These are phyloP conservation scores for Formica selysi DNA, from an alignment of 1,140 invertebrate species.

Conservation along the genomic window DNA sequence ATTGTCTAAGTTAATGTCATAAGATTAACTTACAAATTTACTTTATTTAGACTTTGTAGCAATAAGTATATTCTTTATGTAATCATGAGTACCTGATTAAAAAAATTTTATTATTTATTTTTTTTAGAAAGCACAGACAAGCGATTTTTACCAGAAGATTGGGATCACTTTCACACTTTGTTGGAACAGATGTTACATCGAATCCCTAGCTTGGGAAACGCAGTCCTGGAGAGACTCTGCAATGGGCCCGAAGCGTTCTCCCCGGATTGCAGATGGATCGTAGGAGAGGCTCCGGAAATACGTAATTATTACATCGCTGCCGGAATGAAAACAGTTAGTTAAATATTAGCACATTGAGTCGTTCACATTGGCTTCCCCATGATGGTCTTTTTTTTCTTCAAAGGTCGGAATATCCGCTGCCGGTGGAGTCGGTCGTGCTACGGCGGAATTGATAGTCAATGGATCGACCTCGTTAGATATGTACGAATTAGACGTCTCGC, in stretches of 20 bases:
- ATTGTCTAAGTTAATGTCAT: background rate
- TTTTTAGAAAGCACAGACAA: constrained; percentile 86
- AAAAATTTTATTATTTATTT: constrained; percentile 60
- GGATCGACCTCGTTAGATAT: constrained; percentile 94
- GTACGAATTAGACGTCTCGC: constrained; percentile 96
- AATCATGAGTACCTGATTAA: background rate
- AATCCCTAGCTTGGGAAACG: constrained; percentile 92
- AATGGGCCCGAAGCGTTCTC: constrained; percentile 98
- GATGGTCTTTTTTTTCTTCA: constrained; percentile 32
- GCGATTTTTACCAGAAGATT: constrained; percentile 92
- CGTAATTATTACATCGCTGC: constrained; percentile 98
- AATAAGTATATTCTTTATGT: background rate
- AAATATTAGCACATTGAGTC: background rate
- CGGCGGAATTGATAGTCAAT: constrained; percentile 95
- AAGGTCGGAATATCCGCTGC: constrained; percentile 95
- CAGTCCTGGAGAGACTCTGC: constrained; percentile 92
- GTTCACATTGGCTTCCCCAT: background rate
- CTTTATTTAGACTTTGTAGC: background rate
- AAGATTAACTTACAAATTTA: background rate
- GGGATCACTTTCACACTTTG: constrained; percentile 98
- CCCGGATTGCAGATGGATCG: constrained; percentile 96
- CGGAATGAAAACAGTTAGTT: constrained; percentile 95
- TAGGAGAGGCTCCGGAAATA: constrained; percentile 97
- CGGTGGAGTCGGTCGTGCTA: constrained; percentile 96
- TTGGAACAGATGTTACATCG: constrained; percentile 94